Evolutionary conservation across 2,888 invertebrate genomes (phyloP).

Genomic region (Plebejus anna): DNA sequence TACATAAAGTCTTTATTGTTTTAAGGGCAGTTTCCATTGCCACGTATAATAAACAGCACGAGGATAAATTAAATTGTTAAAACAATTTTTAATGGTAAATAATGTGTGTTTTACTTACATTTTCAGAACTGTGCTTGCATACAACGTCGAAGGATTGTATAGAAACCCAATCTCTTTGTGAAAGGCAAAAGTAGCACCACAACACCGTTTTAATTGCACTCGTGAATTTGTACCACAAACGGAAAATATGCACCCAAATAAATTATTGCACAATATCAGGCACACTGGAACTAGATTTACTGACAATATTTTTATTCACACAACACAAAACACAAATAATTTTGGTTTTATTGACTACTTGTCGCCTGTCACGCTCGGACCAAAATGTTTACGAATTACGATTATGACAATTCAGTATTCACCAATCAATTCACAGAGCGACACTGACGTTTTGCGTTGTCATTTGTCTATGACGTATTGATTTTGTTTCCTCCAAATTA

Average conservation of each 20-base stretch:
- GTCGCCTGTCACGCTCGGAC: constrained; percentile 9
- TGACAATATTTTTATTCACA: constrained; percentile 21
- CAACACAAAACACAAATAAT: constrained; percentile 21
- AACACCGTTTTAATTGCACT: constrained; percentile 44
- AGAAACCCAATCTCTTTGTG: constrained; percentile 60
- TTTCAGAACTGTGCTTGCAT: constrained; percentile 42
- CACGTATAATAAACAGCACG: neutral
- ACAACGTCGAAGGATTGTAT: constrained; percentile 48
- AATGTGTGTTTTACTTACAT: constrained; percentile 48
- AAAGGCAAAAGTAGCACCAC: constrained; percentile 47
- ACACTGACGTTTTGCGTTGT: constrained; percentile 7
- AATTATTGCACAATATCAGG: constrained; percentile 3
- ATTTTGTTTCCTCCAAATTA: neutral
- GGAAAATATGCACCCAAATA: constrained; percentile 29
- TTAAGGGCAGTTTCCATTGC: neutral
- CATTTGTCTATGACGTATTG: constrained; percentile 13
- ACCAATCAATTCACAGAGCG: neutral
- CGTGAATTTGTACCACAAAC: neutral
- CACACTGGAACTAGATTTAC: constrained; percentile 15
- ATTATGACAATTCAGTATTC: neutral
- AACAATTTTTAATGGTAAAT: neutral
- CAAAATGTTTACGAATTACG: constrained; percentile 8
- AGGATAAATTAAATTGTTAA: neutral
- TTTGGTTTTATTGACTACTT: constrained; percentile 12
- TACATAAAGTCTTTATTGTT: constrained; percentile 17